phyloP scores from a whole-genome alignment of 2,888 invertebrate genomes.

The Coleophora flavipennella region DNA sequence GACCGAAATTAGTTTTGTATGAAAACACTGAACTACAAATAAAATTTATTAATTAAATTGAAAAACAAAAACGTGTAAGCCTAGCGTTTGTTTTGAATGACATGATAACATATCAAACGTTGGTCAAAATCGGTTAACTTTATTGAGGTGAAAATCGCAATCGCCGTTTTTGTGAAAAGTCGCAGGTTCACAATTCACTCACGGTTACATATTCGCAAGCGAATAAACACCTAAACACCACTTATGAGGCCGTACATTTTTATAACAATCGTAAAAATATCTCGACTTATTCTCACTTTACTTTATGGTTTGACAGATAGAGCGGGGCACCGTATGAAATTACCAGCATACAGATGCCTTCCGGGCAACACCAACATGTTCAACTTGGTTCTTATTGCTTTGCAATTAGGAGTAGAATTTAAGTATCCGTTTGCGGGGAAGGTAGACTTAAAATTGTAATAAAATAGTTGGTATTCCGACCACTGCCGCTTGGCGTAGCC shows the following conservation, averaged over 20 bases:
- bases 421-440: background rate
- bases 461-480: constrained; percentile 42
- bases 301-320: constrained; percentile 53
- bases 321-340: constrained; percentile 40
- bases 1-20: no score
- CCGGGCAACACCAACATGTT: constrained; percentile 4
- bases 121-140: no score
- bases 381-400: constrained; percentile 15
- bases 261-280: constrained; percentile 32
- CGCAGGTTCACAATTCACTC: background rate
- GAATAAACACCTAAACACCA: constrained; percentile 1
- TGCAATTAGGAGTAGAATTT: background rate
- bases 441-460: constrained; percentile 14
- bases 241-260: constrained; percentile 12
- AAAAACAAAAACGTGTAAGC: background rate
- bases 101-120: no score
- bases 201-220: background rate
- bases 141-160: no score
- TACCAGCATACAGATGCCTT: constrained; percentile 8
- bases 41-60: background rate
- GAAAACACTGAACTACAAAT: no score
- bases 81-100: no score
- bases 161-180: no score
- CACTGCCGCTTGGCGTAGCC: constrained; percentile 55
- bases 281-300: constrained; percentile 48